Conservation (phyloP, 2,888 invertebrate genomes). For the Halictus quadricinctus region DNA sequence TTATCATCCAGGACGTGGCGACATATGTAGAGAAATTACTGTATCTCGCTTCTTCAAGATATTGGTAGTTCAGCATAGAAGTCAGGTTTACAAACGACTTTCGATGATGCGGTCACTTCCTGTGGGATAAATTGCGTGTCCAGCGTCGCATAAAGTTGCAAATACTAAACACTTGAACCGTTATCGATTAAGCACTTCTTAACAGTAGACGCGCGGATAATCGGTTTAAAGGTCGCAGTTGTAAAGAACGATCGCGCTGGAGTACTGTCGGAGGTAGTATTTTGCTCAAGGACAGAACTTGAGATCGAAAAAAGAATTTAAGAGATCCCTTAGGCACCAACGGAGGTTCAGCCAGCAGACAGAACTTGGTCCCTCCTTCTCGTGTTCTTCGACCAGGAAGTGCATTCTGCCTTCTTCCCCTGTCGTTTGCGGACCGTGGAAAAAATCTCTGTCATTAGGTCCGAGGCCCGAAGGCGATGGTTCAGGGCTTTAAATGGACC, state of each 20-base stretch:
- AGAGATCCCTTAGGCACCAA: not conserved
- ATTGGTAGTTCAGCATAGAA: too few relatives aligned
- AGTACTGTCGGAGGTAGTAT: not conserved
- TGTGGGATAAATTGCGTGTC: too few relatives aligned
- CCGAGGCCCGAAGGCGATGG: conserved; percentile 37
- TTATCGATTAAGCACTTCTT: too few relatives aligned
- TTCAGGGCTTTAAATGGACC: conserved; percentile 29
- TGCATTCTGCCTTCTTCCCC: not conserved
- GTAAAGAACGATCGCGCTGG: too few relatives aligned
- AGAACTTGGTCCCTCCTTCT: not conserved
- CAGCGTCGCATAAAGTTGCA: too few relatives aligned
- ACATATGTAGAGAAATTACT: too few relatives aligned
- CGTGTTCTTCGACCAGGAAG: conserved; percentile 31
- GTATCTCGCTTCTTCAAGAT: too few relatives aligned
- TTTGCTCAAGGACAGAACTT: not conserved
- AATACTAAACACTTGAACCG: too few relatives aligned
- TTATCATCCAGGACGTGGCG: too few relatives aligned
- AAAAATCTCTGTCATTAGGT: conserved; percentile 37
- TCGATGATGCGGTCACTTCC: too few relatives aligned
- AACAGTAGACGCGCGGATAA: not conserved
- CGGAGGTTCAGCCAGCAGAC: not conserved
- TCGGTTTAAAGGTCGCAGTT: not conserved
- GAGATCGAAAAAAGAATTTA: not conserved
- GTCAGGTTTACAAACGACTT: too few relatives aligned
- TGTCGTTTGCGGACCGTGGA: not conserved